phyloP scores from a whole-genome alignment of 2,113 vertebrate genomes.

The Coregonus clupeaformis region DNA sequence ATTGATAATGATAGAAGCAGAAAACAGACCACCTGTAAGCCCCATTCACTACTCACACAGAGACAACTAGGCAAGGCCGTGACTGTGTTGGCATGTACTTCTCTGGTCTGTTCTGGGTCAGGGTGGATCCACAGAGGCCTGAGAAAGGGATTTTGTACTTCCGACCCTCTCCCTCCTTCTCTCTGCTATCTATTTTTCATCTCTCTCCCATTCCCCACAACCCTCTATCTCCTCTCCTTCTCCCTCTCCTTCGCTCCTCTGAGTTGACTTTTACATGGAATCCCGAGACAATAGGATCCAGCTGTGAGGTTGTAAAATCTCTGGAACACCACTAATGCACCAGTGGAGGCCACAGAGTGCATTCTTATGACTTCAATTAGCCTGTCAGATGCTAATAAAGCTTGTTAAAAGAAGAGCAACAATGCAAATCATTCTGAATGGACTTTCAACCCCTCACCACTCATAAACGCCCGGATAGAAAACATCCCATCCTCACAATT shows the following conservation, averaged over 20 bases:
- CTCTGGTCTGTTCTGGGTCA: constrained; percentile 21
- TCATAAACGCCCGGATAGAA: constrained; percentile 1
- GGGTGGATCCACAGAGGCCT: constrained; percentile 29
- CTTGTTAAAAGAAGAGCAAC: constrained; percentile 52
- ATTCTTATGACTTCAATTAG: constrained; percentile 69
- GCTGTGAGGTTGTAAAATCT: constrained; percentile 67
- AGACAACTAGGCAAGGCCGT: not conserved
- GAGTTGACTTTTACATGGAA: constrained; percentile 49
- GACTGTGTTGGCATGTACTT: no score
- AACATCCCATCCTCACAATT: not conserved
- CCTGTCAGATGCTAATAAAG: constrained; percentile 67
- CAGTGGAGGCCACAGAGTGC: constrained; percentile 50
- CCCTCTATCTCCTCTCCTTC: constrained; percentile 28
- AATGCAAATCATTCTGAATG: constrained; percentile 42
- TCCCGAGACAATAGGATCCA: constrained; percentile 68
- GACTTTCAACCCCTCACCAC: constrained; percentile 11
- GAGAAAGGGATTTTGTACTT: constrained; percentile 39
- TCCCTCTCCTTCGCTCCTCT: constrained; percentile 36
- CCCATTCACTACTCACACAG: not conserved
- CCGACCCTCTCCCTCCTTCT: constrained; percentile 4
- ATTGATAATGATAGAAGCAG: no score
- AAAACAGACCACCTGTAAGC: no score
- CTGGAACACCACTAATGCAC: constrained; percentile 67
- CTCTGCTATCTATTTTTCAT: not conserved
- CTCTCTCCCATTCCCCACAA: not conserved